These are phyloP conservation scores for Anthoptus insignis DNA, from an alignment of 2,888 invertebrate genomes.

Conservation along the genomic window DNA sequence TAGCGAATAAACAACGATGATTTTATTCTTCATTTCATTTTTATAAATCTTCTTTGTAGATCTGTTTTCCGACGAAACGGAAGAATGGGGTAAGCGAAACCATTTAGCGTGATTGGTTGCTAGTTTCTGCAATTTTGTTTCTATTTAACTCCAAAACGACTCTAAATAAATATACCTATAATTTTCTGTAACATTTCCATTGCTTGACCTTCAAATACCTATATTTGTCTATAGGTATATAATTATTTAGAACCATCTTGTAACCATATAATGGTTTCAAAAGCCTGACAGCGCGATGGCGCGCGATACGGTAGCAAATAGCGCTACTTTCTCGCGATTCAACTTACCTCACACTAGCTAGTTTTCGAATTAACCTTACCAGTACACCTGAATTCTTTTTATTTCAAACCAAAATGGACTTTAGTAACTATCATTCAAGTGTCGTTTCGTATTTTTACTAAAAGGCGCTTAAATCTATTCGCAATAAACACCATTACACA, in stretches of 20 bases:
- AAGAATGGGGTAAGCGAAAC: too few relatives aligned
- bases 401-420: slow-evolving; percentile 47
- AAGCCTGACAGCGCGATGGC: slow-evolving; percentile 72
- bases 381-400: slow-evolving; percentile 43
- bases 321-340: slow-evolving; percentile 82
- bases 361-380: slow-evolving; percentile 56
- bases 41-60: too few relatives aligned
- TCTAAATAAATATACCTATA: too few relatives aligned
- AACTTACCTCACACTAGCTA: slow-evolving; percentile 80
- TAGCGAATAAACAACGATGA: slow-evolving; percentile 55
- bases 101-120: too few relatives aligned
- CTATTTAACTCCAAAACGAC: too few relatives aligned
- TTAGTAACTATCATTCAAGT: slow-evolving; percentile 42
- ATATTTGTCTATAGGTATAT: too few relatives aligned
- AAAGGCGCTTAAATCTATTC: slow-evolving; percentile 53
- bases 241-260: slow-evolving; percentile 1
- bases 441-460: slow-evolving; percentile 29
- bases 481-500: slow-evolving; percentile 57
- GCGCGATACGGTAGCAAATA: slow-evolving; percentile 86
- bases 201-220: too few relatives aligned
- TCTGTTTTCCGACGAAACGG: too few relatives aligned
- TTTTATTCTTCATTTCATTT: too few relatives aligned
- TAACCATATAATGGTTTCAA: slow-evolving; percentile 55
- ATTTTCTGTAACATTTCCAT: too few relatives aligned
- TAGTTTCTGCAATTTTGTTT: too few relatives aligned